Evolutionary conservation across 2,888 invertebrate genomes (phyloP).

Genomic region (Ceraclea dissimilis): DNA sequence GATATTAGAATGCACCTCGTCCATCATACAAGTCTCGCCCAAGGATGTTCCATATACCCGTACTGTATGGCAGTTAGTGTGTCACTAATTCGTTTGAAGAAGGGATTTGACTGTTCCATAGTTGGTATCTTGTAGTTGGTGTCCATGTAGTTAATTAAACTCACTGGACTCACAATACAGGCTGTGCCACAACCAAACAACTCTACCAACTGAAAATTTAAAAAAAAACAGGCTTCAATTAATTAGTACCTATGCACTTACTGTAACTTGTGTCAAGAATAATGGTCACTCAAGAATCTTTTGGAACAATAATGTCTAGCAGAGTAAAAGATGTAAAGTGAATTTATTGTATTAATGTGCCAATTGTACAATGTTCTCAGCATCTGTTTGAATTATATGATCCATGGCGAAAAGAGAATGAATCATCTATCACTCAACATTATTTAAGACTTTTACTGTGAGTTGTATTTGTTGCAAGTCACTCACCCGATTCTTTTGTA

Average conservation of each 20-base stretch:
- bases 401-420: too few species aligned
- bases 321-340: too few species aligned
- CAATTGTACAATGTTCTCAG: too few species aligned
- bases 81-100: constrained; percentile 67
- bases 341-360: too few species aligned
- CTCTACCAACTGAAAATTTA: constrained; percentile 74
- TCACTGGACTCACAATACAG: constrained; percentile 87
- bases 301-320: too few species aligned
- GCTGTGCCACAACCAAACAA: constrained; percentile 99
- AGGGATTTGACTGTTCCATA: constrained; percentile 57
- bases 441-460: too few species aligned
- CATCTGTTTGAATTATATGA: too few species aligned
- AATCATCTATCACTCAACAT: too few species aligned
- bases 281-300: neutral
- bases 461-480: too few species aligned
- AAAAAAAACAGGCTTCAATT: constrained; percentile 9
- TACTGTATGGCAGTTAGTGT: constrained; percentile 85
- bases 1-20: too few species aligned
- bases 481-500: constrained; percentile 76
- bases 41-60: constrained; percentile 75
- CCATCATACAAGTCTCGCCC: constrained; percentile 54
- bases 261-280: too few species aligned
- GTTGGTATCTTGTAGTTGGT: constrained; percentile 64
- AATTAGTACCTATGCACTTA: neutral
- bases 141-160: constrained; percentile 72